Base-by-base conservation (phyloP, 2,113 vertebrate species). In the Quiscalus mexicanus region DNA sequence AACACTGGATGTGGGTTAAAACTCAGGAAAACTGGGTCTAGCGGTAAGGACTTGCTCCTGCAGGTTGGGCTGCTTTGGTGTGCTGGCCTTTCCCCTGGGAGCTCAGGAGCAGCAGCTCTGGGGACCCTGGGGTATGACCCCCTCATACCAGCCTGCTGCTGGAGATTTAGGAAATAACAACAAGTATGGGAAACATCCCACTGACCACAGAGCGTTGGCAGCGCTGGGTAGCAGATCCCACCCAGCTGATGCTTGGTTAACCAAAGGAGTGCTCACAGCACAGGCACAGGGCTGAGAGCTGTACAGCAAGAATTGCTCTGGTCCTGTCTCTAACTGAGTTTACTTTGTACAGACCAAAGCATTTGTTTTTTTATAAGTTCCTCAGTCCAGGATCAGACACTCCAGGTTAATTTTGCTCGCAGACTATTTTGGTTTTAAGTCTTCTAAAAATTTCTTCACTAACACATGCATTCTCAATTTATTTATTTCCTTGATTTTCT, bases 121-220 rank as follows among this genome's bases (percentile, higher is more conserved):
- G 11, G 15, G 30, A 55, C 49, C 17, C 17, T 6, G 33, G 58
- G 59, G 18, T 45, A 31, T 1, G 3, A 52, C 2, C 10, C 11
- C 6, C 6, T 55, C 60, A 22, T 8, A 41, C 8, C 50, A 53
- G 37, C 25, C 41, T 0, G 0, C 21, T 33, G 3, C 33, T 56
- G 31, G 82, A 60, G 20, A 69, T 42, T 31, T 23, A 50, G 67
- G 74, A 41, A 76, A 60, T 27, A 47, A 12, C 30, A 50, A 20
- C 58, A 56, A 22, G 5, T 33, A 15, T 17, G 45, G 58, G 42
- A 12, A 71, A 20, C 44, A 60, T 16, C 62, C 59, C 45, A 12
- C 10, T n/a, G 50, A 50, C 11, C 0, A 0, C 24, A 35, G 50
- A 55, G 78, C 0, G 0, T 1, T 69, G 70, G 37, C 62, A 56